A percentile compares a stretch with the other conserved stretches of the same genome.
These are phyloP conservation scores for Eretmochelys imbricata DNA, from an alignment of 2,113 vertebrate species.

Conservation along the genomic window DNA sequence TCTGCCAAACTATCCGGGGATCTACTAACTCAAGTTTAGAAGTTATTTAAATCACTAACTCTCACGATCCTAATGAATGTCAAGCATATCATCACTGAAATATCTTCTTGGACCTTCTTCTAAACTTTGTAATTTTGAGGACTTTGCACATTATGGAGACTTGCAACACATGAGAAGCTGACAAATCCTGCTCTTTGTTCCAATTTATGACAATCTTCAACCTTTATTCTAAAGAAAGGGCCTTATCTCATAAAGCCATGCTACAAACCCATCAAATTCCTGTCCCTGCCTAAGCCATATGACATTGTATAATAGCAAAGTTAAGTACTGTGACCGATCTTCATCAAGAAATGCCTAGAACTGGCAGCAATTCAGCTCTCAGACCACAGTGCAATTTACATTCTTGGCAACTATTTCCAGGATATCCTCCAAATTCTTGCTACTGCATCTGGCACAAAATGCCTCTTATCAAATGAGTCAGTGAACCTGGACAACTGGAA, in stretches of 20 bases:
- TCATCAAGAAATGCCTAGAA: slow-evolving; percentile 49
- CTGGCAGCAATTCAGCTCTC: slow-evolving; percentile 56
- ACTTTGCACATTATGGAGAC: neutral
- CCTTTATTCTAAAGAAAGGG: slow-evolving; percentile 4
- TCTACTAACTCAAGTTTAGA: neutral
- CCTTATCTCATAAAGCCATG: slow-evolving; percentile 27
- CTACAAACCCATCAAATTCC: slow-evolving; percentile 12
- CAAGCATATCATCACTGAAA: neutral
- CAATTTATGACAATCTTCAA: slow-evolving; percentile 25
- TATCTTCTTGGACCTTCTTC: slow-evolving; percentile 1
- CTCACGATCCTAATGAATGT: neutral
- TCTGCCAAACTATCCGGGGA: neutral
- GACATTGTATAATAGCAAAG: slow-evolving; percentile 33
- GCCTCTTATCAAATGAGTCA: slow-evolving; percentile 52
- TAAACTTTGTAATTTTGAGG: slow-evolving; percentile 20
- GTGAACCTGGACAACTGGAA: slow-evolving; percentile 29
- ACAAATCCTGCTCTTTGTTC: neutral
- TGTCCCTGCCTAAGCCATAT: neutral
- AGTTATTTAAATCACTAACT: neutral
- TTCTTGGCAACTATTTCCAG: slow-evolving; percentile 56
- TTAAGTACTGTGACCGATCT: slow-evolving; percentile 52
- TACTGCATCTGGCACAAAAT: slow-evolving; percentile 59
- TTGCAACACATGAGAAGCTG: neutral
- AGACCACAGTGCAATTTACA: slow-evolving; percentile 63
- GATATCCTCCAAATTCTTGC: slow-evolving; percentile 52